Evolutionary conservation across 2,113 vertebrate species (phyloP).

Genomic region (Pedionomus torquatus): DNA sequence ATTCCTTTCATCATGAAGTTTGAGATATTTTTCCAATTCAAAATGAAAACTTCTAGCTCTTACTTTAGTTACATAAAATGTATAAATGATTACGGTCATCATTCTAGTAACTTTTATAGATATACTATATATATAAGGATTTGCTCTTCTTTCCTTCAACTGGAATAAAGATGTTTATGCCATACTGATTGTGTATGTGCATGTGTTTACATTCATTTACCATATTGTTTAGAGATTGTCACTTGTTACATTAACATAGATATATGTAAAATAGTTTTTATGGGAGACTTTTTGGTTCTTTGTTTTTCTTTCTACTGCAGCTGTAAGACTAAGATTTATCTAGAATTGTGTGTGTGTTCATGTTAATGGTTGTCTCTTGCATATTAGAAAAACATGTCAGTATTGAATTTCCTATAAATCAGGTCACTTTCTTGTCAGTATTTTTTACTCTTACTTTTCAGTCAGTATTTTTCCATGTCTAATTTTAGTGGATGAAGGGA

Average conservation of each 20-base stretch:
- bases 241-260: neutral
- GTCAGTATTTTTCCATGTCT: neutral
- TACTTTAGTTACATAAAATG: neutral
- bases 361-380: neutral
- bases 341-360: neutral
- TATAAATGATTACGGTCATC: neutral
- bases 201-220: neutral
- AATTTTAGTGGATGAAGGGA: neutral
- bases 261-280: neutral
- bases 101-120: neutral
- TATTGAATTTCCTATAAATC: neutral
- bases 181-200: neutral
- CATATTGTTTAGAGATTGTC: neutral
- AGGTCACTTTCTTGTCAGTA: neutral
- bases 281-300: neutral
- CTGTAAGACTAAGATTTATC: neutral
- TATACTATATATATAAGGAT: neutral
- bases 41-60: neutral
- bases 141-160: neutral
- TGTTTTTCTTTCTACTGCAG: neutral
- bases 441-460: neutral
- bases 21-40: neutral
- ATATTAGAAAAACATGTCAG: neutral
- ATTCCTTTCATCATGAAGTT: neutral
- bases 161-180: neutral